phyloP scores from a whole-genome alignment of 1,140 invertebrate species.

The Drosophila malerkotliana region DNA sequence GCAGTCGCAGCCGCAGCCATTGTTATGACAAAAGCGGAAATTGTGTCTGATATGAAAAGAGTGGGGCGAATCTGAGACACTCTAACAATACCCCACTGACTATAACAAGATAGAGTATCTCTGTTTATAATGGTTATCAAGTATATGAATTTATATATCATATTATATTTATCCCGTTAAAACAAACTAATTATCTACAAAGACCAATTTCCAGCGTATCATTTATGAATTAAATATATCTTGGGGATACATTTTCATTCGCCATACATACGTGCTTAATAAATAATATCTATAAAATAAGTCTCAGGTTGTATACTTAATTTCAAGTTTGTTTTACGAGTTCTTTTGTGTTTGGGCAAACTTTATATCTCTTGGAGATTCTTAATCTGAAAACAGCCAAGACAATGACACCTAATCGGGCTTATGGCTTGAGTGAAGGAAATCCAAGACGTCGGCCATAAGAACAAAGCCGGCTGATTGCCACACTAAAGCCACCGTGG shows the following conservation, averaged over 20 bases:
- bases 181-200: background rate
- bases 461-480: conserved; percentile 70
- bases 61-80: conserved; percentile 19
- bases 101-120: background rate
- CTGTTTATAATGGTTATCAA: no score
- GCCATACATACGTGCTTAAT: background rate
- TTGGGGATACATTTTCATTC: background rate
- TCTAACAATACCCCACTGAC: conserved; percentile 11
- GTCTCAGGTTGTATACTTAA: background rate
- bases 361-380: background rate
- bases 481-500: conserved; percentile 51
- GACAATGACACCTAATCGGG: conserved; percentile 42
- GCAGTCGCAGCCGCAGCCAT: conserved; percentile 22
- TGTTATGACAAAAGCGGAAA: conserved; percentile 42
- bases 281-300: background rate
- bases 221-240: background rate
- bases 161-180: no score
- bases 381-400: conserved; percentile 9
- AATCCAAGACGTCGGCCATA: conserved; percentile 30
- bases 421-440: conserved; percentile 28
- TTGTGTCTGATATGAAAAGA: conserved; percentile 22
- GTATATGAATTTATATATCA: no score
- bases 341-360: conserved; percentile 6
- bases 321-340: background rate
- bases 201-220: background rate